These are phyloP conservation scores for Erebia ligea DNA, from an alignment of 2,888 invertebrate genomes.

Conservation along the genomic window DNA sequence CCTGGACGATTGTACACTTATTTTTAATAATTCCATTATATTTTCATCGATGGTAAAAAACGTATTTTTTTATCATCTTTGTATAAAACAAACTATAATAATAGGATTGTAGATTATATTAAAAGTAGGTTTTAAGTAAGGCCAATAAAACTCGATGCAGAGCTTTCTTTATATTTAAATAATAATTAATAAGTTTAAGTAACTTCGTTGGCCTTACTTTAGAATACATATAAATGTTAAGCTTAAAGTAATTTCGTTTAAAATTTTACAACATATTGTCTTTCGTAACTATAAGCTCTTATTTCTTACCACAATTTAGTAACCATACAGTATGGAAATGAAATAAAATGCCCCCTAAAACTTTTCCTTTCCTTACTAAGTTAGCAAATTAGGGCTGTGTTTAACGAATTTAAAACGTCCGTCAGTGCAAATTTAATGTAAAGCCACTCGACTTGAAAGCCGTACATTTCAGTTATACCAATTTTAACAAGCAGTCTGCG, in stretches of 20 bases:
- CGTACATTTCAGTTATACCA: no score
- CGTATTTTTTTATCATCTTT: background rate
- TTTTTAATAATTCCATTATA: slow-evolving; percentile 7
- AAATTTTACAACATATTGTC: slow-evolving; percentile 21
- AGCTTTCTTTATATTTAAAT: background rate
- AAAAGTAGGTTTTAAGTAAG: background rate
- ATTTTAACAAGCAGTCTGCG: no score
- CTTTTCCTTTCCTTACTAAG: no score
- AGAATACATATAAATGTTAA: slow-evolving; percentile 15
- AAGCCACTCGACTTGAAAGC: no score
- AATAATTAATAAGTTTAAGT: no score
- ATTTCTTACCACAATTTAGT: slow-evolving; percentile 8
- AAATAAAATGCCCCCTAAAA: background rate
- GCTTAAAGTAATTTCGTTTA: slow-evolving; percentile 35
- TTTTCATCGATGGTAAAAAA: background rate
- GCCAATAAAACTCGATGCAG: background rate
- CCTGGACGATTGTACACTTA: slow-evolving; percentile 26
- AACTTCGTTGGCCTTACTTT: background rate
- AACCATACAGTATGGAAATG: background rate
- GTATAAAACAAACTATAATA: background rate
- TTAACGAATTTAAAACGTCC: no score
- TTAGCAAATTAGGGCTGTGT: no score
- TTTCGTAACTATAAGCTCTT: slow-evolving; percentile 27
- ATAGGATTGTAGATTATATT: slow-evolving; percentile 2
- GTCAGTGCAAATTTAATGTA: no score